phyloP scores from a whole-genome alignment of 2,888 invertebrate species.

The Girardia tigrina region DNA sequence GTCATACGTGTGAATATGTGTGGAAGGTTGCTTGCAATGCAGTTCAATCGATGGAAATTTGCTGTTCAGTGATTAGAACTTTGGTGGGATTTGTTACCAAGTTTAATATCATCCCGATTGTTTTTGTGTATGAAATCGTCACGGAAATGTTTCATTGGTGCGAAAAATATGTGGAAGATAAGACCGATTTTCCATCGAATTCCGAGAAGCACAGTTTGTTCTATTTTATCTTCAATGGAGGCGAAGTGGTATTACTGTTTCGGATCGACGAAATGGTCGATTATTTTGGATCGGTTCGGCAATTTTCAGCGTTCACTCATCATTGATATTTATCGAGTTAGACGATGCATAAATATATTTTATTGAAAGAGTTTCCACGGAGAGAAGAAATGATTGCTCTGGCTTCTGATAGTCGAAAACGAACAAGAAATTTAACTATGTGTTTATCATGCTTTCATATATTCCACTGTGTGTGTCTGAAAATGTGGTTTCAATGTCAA shows the following conservation, averaged over 20 bases:
- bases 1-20: neutral
- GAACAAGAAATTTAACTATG: slow-evolving; percentile 53
- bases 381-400: slow-evolving; percentile 62
- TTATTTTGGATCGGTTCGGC: neutral
- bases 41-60: neutral
- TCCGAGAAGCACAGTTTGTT: neutral
- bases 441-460: slow-evolving; percentile 97
- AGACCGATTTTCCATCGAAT: neutral
- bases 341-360: neutral
- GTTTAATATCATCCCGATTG: neutral
- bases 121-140: neutral
- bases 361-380: slow-evolving; percentile 54
- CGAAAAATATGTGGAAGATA: neutral
- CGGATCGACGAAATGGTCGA: neutral
- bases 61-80: neutral
- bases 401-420: neutral
- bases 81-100: neutral
- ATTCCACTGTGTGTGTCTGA: slow-evolving; percentile 87
- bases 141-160: neutral
- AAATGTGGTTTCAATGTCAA: slow-evolving; percentile 98
- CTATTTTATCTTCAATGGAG: neutral
- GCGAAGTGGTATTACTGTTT: neutral
- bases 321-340: neutral
- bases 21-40: neutral
- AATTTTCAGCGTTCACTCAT: neutral